Percentiles rank a stretch among this genome's conserved stretches.
These are phyloP conservation scores for Acanthosepion lycidas DNA, from an alignment of 2,888 invertebrate genomes.

Conservation along the genomic window DNA sequence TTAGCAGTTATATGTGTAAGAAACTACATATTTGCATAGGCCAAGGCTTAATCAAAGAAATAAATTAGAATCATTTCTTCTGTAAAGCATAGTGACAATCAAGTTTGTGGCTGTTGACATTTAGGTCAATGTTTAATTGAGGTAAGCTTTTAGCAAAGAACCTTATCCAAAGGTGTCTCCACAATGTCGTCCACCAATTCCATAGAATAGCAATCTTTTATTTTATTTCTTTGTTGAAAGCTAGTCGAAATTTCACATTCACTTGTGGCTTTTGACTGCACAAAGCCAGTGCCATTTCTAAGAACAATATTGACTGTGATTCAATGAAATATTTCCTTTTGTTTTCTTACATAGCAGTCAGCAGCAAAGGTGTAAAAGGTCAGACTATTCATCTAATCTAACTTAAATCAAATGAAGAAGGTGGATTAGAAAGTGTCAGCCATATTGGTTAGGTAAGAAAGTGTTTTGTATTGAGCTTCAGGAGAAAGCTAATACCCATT, in stretches of 20 bases:
- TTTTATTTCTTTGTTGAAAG: background rate
- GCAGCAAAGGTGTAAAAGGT: background rate
- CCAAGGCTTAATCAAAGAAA: background rate
- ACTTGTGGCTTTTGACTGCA: background rate
- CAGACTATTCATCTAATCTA: background rate
- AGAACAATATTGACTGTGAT: background rate
- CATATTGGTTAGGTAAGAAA: background rate
- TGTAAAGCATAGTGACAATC: background rate
- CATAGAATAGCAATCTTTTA: background rate
- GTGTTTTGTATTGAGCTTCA: background rate
- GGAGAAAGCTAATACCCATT: background rate
- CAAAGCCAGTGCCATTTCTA: background rate
- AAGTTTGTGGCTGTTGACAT: background rate
- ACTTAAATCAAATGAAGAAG: constrained; percentile 8
- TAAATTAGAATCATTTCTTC: background rate
- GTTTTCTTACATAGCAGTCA: background rate
- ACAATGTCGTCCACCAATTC: background rate
- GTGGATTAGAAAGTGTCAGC: background rate
- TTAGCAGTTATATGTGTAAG: background rate
- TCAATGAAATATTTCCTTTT: background rate
- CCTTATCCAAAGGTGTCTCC: background rate
- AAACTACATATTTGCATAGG: background rate
- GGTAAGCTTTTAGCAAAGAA: background rate
- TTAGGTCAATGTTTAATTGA: background rate
- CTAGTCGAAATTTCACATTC: constrained; percentile 1